Percentiles rank a stretch among this genome's conserved stretches.
Conservation (phyloP, 2,888 invertebrate species). For the Dicyrtoma fusca region DNA sequence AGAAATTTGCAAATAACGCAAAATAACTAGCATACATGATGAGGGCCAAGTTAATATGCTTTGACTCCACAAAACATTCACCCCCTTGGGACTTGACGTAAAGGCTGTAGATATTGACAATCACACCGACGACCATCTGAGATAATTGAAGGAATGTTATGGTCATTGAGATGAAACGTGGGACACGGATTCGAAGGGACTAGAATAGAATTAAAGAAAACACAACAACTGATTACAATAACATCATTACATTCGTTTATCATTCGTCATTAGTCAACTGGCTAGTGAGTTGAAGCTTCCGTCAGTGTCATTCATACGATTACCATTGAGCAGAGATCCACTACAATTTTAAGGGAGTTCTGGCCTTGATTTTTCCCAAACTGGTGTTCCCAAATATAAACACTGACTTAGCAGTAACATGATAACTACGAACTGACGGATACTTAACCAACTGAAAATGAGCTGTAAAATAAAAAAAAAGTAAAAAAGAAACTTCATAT, state of each 20-base stretch:
- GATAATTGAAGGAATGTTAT: constrained; percentile 89
- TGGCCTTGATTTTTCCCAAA: too few relatives aligned
- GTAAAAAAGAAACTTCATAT: background rate
- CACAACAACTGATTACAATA: background rate
- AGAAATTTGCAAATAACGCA: constrained; percentile 89
- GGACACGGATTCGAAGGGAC: constrained; percentile 59
- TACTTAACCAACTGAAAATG: background rate
- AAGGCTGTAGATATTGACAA: constrained; percentile 81
- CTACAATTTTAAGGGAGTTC: too few relatives aligned
- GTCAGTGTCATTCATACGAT: too few relatives aligned
- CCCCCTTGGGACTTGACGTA: constrained; percentile 66
- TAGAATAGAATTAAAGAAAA: constrained; percentile 30
- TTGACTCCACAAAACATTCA: constrained; percentile 79
- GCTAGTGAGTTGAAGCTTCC: too few relatives aligned
- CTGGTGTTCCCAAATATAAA: too few relatives aligned
- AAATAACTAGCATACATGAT: constrained; percentile 95
- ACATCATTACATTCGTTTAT: too few relatives aligned
- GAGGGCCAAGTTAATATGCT: constrained; percentile 83
- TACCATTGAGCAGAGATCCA: too few relatives aligned
- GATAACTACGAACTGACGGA: background rate
- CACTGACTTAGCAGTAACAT: background rate
- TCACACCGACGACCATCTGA: constrained; percentile 92
- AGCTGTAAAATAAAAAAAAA: background rate
- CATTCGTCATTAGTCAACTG: too few relatives aligned
- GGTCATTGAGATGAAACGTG: constrained; percentile 81